Evolutionary conservation across 1,140 invertebrate genomes (phyloP).

Genomic region (Caenorhabditis brenneri): DNA sequence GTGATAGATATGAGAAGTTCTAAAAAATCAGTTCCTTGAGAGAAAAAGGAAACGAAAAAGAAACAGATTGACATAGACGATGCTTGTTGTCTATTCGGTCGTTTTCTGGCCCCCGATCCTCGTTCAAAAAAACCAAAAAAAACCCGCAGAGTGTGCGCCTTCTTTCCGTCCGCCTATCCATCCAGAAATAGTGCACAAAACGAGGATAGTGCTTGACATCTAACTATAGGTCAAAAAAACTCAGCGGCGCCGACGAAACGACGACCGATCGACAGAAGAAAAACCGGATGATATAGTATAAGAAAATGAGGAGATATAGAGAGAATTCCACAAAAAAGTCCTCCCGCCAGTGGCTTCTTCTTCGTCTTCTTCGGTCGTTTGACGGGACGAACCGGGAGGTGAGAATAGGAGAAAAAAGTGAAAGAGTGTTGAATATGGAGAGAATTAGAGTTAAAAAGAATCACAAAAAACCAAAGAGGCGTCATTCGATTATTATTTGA

Average conservation of each 20-base stretch:
- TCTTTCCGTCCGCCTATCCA: not conserved
- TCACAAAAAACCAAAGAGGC: slow-evolving; percentile 5
- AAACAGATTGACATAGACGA: not conserved
- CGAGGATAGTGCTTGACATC: not conserved
- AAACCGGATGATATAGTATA: slow-evolving; percentile 23
- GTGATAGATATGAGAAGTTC: no score
- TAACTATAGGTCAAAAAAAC: slow-evolving; percentile 48
- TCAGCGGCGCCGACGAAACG: slow-evolving; percentile 41
- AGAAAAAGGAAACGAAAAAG: not conserved
- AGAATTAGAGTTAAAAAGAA: not conserved
- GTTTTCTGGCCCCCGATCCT: slow-evolving; percentile 4
- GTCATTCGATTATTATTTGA: slow-evolving; percentile 41
- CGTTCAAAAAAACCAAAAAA: slow-evolving; percentile 3
- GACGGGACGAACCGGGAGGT: slow-evolving; percentile 31
- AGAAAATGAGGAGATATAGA: not conserved
- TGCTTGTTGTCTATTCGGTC: not conserved
- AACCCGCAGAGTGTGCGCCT: not conserved
- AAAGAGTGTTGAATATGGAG: not conserved
- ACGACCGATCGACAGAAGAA: slow-evolving; percentile 24
- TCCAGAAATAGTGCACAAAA: not conserved
- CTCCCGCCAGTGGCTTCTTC: not conserved
- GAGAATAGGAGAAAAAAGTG: slow-evolving; percentile 1
- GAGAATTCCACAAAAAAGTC: not conserved
- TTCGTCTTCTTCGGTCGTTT: slow-evolving; percentile 4
- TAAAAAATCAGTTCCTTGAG: not conserved